These are phyloP conservation scores for human (Homo sapiens) DNA, from an alignment of 2,113 vertebrate genomes.

Conservation along the genomic window GRCh38 chr18:8782001-8782500, in stretches of 20 bases:
- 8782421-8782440: neutral
- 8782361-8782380: neutral
- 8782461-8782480: slow-evolving; percentile 28
- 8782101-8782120: neutral
- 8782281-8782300: no score
- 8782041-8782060: neutral
- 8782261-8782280: no score
- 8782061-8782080: neutral
- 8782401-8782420: neutral
- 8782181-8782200: no score
- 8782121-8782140: neutral
- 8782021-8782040: no score
- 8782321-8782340: neutral
- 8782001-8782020: neutral
- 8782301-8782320: neutral
- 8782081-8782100: neutral
- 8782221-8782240: neutral
- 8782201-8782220: neutral
- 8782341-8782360: neutral
- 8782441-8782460: slow-evolving; percentile 41
- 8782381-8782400: neutral
- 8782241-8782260: neutral
- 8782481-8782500: slow-evolving; percentile 57
- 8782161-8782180: neutral
- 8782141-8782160: neutral